Conservation (phyloP, 2,113 vertebrate genomes). For the Nothoprocta perdicaria region DNA sequence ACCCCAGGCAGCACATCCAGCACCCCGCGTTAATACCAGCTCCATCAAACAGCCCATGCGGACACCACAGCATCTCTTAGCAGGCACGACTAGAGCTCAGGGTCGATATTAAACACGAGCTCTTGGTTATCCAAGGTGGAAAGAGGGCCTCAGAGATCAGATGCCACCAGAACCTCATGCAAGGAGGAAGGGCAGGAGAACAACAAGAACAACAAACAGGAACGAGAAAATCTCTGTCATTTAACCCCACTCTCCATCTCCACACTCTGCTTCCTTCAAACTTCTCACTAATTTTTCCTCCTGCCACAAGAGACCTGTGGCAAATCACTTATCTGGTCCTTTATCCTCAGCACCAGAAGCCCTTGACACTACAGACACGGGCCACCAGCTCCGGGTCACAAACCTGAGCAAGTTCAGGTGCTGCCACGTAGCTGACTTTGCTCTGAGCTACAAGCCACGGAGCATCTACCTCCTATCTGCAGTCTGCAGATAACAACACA, state of each 20-base stretch:
- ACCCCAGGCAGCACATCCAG: no score
- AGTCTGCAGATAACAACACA: not conserved
- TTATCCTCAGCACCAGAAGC: not conserved
- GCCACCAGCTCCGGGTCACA: rapidly evolving
- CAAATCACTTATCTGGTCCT: not conserved
- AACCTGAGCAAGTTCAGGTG: not conserved
- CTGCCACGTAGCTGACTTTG: no score
- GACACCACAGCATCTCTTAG: not conserved
- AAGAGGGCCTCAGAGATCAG: not conserved
- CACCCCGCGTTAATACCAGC: not conserved
- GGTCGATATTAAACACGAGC: rapidly evolving
- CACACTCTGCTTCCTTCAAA: not conserved
- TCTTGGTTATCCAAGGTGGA: not conserved
- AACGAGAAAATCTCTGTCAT: rapidly evolving
- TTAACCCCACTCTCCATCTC: rapidly evolving
- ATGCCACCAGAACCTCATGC: no score
- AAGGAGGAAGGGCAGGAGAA: not conserved
- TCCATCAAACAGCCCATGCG: rapidly evolving
- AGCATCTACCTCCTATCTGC: not conserved
- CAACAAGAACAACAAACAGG: rapidly evolving
- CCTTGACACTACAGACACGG: rapidly evolving
- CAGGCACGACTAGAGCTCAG: not conserved
- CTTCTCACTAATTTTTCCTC: not conserved
- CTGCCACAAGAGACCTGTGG: not conserved
- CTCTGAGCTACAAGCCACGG: not conserved